phyloP scores from a whole-genome alignment of 2,888 invertebrate species.

The Clivina fossor region DNA sequence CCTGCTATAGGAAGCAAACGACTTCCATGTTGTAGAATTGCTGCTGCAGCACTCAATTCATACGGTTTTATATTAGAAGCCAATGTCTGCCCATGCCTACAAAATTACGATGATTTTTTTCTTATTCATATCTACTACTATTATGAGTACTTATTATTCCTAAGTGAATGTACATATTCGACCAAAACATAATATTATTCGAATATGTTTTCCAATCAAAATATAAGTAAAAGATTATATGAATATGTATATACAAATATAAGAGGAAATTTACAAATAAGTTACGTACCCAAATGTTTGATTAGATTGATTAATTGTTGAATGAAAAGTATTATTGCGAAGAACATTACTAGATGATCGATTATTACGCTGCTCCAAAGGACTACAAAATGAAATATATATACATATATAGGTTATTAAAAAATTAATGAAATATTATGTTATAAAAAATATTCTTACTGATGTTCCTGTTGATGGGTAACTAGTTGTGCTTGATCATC shows the following conservation, averaged over 20 bases:
- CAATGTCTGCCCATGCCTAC: constrained; percentile 20
- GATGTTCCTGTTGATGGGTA: constrained; percentile 74
- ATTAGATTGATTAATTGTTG: constrained; percentile 43
- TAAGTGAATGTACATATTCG: not conserved
- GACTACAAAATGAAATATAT: constrained; percentile 52
- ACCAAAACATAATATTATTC: not conserved
- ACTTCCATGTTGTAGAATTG: constrained; percentile 49
- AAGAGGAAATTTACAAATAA: too few species aligned
- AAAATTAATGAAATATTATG: not conserved
- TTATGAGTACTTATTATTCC: too few species aligned
- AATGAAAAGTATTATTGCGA: constrained; percentile 48
- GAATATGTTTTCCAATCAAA: too few species aligned
- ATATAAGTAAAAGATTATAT: too few species aligned
- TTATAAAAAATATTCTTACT: constrained; percentile 59
- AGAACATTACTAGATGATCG: constrained; percentile 58
- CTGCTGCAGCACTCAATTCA: constrained; percentile 48
- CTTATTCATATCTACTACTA: not conserved
- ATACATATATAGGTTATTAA: constrained; percentile 6
- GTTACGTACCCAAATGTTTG: constrained; percentile 49
- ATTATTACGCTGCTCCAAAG: constrained; percentile 64
- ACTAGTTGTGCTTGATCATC: constrained; percentile 80
- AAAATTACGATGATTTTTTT: too few species aligned
- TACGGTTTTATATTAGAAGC: constrained; percentile 36
- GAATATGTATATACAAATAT: too few species aligned
- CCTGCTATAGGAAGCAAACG: constrained; percentile 48